These are phyloP conservation scores for Phalacrocorax carbo DNA, from an alignment of 2,113 vertebrate species.

Conservation along the genomic window DNA sequence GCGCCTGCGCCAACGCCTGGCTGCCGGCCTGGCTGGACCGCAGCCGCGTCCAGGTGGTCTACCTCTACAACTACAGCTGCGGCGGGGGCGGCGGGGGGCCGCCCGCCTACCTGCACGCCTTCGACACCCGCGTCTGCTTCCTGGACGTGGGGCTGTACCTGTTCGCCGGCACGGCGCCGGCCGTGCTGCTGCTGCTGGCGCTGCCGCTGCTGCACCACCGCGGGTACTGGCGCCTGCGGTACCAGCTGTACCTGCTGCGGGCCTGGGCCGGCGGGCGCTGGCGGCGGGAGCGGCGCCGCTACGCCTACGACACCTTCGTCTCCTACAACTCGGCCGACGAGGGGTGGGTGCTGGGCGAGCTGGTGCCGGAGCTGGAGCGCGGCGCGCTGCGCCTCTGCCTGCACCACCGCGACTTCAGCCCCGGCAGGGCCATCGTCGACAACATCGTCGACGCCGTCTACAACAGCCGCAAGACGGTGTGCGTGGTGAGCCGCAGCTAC, in stretches of 20 bases:
- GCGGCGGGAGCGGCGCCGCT: conserved; percentile 67
- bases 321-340: conserved; percentile 87
- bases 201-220: conserved; percentile 76
- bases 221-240: conserved; percentile 80
- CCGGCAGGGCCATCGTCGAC: conserved; percentile 81
- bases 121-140: conserved; percentile 79
- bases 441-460: conserved; percentile 88
- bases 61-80: conserved; percentile 70
- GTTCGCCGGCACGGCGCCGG: conserved; percentile 68
- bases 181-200: conserved; percentile 70
- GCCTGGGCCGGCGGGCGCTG: conserved; percentile 78
- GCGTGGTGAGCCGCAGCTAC: conserved; percentile 83
- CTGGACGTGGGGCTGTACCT: conserved; percentile 73
- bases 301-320: conserved; percentile 85
- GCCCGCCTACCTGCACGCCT: conserved; percentile 60
- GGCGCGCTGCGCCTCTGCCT: conserved; percentile 82
- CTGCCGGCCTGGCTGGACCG: conserved; percentile 37
- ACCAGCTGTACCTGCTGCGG: conserved; percentile 80
- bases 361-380: conserved; percentile 81
- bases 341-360: conserved; percentile 78
- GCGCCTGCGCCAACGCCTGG: conserved; percentile 74
- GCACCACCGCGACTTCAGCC: conserved; percentile 87
- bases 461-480: conserved; percentile 83
- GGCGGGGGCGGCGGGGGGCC: neutral
- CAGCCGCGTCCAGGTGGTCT: conserved; percentile 75